These are phyloP conservation scores for Scolopax mira DNA, from an alignment of 2,113 vertebrate genomes.

Conservation along the genomic window DNA sequence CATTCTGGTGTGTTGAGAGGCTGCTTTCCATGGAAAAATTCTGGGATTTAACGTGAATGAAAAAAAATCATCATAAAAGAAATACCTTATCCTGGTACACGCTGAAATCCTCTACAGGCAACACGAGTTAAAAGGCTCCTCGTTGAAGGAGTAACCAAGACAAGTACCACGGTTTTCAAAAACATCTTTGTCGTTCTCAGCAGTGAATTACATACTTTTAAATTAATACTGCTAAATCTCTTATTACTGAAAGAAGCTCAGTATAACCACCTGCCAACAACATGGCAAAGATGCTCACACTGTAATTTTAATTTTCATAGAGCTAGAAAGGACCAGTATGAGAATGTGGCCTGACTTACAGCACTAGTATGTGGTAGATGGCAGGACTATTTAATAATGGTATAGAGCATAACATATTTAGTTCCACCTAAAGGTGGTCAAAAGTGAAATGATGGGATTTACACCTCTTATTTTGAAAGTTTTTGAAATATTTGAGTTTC, in stretches of 20 bases:
- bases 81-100: background rate
- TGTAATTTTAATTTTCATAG: background rate
- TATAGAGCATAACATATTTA: background rate
- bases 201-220: background rate
- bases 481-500: background rate
- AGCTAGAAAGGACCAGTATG: background rate
- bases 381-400: background rate
- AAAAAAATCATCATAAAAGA: background rate
- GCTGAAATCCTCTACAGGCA: background rate
- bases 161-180: background rate
- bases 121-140: background rate
- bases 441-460: background rate
- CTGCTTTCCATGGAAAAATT: constrained; percentile 46
- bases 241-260: background rate
- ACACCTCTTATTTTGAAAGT: background rate
- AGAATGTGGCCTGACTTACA: background rate
- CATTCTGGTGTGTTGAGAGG: constrained; percentile 2
- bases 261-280: background rate
- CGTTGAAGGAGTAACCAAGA: background rate
- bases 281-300: background rate
- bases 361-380: background rate
- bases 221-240: background rate
- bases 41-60: background rate
- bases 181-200: background rate
- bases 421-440: background rate